These are phyloP conservation scores for Sepioteuthis lessoniana DNA, from an alignment of 2,888 invertebrate species.

Conservation along the genomic window DNA sequence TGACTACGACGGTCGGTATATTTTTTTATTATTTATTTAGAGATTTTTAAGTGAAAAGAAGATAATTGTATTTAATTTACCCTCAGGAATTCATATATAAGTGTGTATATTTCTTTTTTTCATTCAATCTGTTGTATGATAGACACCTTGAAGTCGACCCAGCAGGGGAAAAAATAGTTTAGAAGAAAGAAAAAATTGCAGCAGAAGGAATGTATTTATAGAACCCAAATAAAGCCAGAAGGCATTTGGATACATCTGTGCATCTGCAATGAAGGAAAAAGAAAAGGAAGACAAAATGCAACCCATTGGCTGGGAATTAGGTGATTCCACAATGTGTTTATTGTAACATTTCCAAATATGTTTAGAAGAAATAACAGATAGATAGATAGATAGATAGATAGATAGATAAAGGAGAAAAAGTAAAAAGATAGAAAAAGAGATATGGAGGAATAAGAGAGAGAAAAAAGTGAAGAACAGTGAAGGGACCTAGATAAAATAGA, in stretches of 20 bases:
- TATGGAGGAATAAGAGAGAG: neutral
- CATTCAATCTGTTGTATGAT: neutral
- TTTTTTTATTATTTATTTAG: too few relatives aligned
- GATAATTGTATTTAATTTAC: too few relatives aligned
- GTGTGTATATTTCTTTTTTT: neutral
- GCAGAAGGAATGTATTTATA: neutral
- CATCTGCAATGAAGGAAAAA: neutral
- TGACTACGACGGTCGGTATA: too few relatives aligned
- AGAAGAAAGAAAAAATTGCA: neutral
- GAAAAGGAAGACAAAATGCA: too few relatives aligned
- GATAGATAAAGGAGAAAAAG: neutral
- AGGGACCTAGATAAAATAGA: too few relatives aligned
- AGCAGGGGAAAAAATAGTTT: neutral
- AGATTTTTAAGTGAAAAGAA: too few relatives aligned
- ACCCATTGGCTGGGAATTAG: neutral
- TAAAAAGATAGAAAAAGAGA: neutral
- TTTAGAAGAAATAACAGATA: neutral
- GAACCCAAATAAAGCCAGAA: too few relatives aligned
- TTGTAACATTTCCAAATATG: neutral
- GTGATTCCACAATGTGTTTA: neutral
- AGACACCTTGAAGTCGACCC: neutral
- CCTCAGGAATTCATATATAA: too few relatives aligned
- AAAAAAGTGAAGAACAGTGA: too few relatives aligned
- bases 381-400: neutral
- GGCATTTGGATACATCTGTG: neutral